Evolutionary conservation across 2,797 vertebrate genomes (phyloP), one percentile per base, ranked within the genome.

Genomic region (Lateolabrax maculatus): DNA sequence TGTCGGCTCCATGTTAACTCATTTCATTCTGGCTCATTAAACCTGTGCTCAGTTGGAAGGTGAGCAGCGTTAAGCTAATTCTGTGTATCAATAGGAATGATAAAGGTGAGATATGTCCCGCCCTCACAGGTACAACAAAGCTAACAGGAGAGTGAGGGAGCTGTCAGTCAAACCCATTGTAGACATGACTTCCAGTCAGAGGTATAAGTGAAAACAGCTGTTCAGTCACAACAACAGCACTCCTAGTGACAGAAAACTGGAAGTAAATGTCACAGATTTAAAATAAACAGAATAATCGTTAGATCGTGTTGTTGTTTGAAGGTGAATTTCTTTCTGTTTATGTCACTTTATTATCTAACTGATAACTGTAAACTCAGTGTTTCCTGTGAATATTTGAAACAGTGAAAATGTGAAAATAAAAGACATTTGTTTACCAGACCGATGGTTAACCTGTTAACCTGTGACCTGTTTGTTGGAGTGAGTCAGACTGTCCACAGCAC

Each of bases 341-440:
- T 1, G 9, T 68, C 57, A 48, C 58, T 70, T 53, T 11, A 21
- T 18, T 29, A 29, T 23, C 48, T 12, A 21, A 18, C 9, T 56
- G 15, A 37, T 43, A 18, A 31, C 3, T 53, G 41, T 25, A 16
- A 19, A 18, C 16, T 67, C 52, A 31, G 19, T 53, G 37, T 56
- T 43, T 63, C 44, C 25, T 57, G 63, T 56, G 25, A 56, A 63
- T 5, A 18, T 71, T 11, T 66, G 27, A 36, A 57, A 37, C 31
- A 31, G 34, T 23, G 9, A 56, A 27, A 36, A 55, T 60, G 25
- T 74, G 25, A 52, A 67, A 77, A 67, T 76, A 71, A 76, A 67
- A 34, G 3, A 53, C 2, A 15, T 64, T 29, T 71, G 44, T 66
- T 79, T 37, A 60, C 11, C 27, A 19, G 12, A n/a, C 27, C 23